A percentile compares a stretch with the other conserved stretches of the same genome.
phyloP scores from a whole-genome alignment of 37 sponge, comb jelly and placozoan genomes.

The Oopsacas minuta region DNA sequence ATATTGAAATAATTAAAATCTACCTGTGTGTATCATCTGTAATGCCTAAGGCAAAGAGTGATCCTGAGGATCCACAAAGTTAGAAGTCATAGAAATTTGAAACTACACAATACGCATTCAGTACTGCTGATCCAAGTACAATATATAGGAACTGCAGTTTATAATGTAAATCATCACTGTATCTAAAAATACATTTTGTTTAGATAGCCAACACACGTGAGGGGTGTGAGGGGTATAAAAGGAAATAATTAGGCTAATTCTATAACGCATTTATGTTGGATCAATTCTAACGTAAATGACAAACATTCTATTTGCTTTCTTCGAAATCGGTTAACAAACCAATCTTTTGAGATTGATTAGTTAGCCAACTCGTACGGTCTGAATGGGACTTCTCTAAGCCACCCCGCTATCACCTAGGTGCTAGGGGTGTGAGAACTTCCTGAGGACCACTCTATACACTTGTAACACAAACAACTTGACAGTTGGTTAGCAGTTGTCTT shows the following conservation, averaged over 20 bases:
- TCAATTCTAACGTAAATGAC: background rate
- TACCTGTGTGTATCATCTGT: no score
- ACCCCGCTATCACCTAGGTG: background rate
- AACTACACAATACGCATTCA: no score
- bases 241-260: background rate
- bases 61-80: no score
- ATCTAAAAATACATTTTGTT: no score
- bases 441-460: conserved; percentile 2
- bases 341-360: background rate
- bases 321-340: background rate
- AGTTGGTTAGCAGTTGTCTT: background rate
- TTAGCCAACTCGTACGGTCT: conserved; percentile 10
- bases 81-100: no score
- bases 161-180: no score
- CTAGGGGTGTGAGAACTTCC: background rate
- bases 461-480: background rate
- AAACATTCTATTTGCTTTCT: background rate
- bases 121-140: no score
- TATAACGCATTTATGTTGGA: background rate
- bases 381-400: background rate
- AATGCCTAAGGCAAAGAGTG: no score
- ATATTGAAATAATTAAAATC: no score
- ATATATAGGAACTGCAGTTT: no score
- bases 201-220: no score
- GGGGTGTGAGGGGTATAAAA: background rate